Percentiles rank a stretch among this genome's conserved stretches.
Evolutionary conservation across 1,140 invertebrate species (phyloP).

Genomic region (Atopsyche davidsoni): DNA sequence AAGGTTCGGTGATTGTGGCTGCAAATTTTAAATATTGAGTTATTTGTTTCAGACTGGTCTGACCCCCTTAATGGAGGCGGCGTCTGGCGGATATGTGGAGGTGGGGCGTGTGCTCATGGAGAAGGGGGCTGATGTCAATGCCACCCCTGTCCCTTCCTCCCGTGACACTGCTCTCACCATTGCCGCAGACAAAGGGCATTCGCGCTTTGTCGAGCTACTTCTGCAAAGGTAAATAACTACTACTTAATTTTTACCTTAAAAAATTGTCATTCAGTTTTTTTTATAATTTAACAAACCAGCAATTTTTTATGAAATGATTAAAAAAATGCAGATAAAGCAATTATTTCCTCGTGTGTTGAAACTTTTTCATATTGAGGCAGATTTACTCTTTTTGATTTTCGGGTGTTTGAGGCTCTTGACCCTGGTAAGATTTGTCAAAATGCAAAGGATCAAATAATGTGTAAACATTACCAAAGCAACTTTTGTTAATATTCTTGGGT

Average conservation of each 20-base stretch:
- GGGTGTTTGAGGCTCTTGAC: no score
- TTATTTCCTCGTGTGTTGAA: no score
- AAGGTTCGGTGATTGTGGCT: no score
- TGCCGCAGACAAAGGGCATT: constrained; percentile 98
- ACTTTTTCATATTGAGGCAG: background rate
- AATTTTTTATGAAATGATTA: no score
- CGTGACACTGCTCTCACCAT: constrained; percentile 98
- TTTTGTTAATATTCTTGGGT: no score
- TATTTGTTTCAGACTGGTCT: constrained; percentile 71
- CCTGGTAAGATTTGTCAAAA: no score
- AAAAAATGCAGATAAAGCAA: no score
- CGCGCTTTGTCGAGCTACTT: constrained; percentile 89
- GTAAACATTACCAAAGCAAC: no score
- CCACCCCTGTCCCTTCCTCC: constrained; percentile 94
- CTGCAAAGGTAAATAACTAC: constrained; percentile 48
- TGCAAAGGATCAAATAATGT: no score
- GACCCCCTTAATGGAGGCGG: constrained; percentile 98
- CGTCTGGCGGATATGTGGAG: constrained; percentile 97
- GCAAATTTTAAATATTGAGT: background rate
- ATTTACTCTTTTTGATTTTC: constrained; percentile 6
- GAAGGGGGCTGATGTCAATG: constrained; percentile 97
- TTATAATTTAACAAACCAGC: no score
- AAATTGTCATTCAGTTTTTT: no score
- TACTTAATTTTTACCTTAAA: constrained; percentile 7
- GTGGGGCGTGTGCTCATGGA: constrained; percentile 93